Evolutionary conservation across 2,888 invertebrate species (phyloP), one percentile per base, ranked within the genome.

Genomic region (Yponomeuta sedellus): DNA sequence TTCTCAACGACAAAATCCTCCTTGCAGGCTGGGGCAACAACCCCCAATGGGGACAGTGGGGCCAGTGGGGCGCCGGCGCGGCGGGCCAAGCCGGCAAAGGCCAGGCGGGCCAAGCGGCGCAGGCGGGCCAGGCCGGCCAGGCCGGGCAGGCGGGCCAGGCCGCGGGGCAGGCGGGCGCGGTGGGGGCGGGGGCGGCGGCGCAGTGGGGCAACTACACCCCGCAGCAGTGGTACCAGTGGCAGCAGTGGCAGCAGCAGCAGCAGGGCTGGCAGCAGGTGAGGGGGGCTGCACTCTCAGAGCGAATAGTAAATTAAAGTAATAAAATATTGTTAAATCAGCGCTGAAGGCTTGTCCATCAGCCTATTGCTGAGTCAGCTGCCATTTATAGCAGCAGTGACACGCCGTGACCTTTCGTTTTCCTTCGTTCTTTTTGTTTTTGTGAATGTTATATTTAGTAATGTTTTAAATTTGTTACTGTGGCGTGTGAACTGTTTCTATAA

Each of bases 181-280:
- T 61, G 77, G 57, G 67, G 64, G 64, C 59, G 25, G 25, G 25
- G 25, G 3, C 2, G 25, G 25, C 16, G 67, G 82, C 80, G 85
- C 65, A 76, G 85, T 69, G 69, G 68, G 67, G 67, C 70, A 64
- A 81, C 78, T 86, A 86, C 77, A 82, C 83, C 40, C 78, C 84
- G 67, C 88, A 88, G 77, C 89, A 89, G 78, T 88, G 88, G 89
- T 87, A 87, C 80, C 89, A 90, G 80, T 89, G 89, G 89, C 88
- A 88, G 71, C 88, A 89, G 79, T 88, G 88, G 89, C 88, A 89
- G 69, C 89, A 89, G 67, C 87, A 87, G 69, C 88, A 88, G 69
- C 87, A 87, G 69, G 80, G 88, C 87, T 79, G 79, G 0, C 83
- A 81, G 83, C 88, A 86, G 12, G 72, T 75, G 67, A n/a, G 3